Percentiles rank a stretch among this genome's conserved stretches.
These are phyloP conservation scores for Andrena bucephala DNA, from an alignment of 2,888 invertebrate species.

Conservation along the genomic window DNA sequence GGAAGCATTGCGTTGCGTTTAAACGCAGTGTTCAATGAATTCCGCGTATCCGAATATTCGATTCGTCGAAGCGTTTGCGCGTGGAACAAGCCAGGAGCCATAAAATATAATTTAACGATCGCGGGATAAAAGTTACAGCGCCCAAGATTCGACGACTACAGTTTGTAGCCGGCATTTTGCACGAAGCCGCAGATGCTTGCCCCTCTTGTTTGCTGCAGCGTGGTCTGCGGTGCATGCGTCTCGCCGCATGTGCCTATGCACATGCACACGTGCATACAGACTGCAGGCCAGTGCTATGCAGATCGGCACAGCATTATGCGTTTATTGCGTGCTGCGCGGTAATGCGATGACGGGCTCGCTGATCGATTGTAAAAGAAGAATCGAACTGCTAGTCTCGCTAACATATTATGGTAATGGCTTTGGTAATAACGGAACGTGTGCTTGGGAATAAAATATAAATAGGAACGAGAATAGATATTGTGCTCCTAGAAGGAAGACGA, in stretches of 20 bases:
- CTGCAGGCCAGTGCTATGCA: constrained; percentile 21
- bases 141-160: constrained; percentile 21
- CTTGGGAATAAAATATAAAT: not conserved
- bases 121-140: constrained; percentile 10
- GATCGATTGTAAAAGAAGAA: not conserved
- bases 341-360: constrained; percentile 1
- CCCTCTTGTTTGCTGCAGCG: constrained; percentile 51
- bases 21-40: not conserved
- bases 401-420: not conserved
- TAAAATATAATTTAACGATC: constrained; percentile 15
- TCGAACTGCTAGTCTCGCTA: not conserved
- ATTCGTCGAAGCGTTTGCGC: not conserved
- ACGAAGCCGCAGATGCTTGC: constrained; percentile 16
- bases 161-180: constrained; percentile 31
- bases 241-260: constrained; percentile 23
- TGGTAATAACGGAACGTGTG: not conserved
- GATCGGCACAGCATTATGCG: constrained; percentile 35
- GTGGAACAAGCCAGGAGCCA: constrained; percentile 4
- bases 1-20: not conserved
- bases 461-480: not conserved
- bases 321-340: constrained; percentile 14
- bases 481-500: no score
- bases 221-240: constrained; percentile 37
- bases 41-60: not conserved
- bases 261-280: constrained; percentile 7